Evolutionary conservation across 2,113 vertebrate genomes (phyloP), one percentile per base, ranked within the genome.

Genomic region (Pipa parva): DNA sequence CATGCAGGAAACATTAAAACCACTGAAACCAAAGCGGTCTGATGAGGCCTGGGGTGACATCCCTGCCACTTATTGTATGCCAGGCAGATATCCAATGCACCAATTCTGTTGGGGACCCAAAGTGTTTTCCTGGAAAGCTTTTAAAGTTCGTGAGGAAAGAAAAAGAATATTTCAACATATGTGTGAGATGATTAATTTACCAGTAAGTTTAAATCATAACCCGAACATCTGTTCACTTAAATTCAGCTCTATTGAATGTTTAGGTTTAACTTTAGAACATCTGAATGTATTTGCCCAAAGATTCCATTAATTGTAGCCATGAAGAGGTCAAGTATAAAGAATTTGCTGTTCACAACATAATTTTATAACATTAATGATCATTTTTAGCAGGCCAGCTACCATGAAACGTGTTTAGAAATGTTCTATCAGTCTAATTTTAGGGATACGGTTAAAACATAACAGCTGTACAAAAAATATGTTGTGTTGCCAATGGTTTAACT

Each of bases 21-120:
- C 25, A 50, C 25, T 50, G 28, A 63, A 63, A 63, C 49, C 27
- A 22, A 27, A 63, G 48, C 51, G 48, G 61, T 24, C 46, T 63
- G 48, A 48, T 28, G 33, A 51, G 29, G 21, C 25, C 37, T 52
- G 27, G 18, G 45, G 20, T 20, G 33, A 50, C 45, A 36, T 7
- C 45, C 28, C 17, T 1, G 26, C 46, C 15, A 18, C 15, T 1
- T n/a, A 42, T 17, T 36, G 10, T 12, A 36, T 36, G 33, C 33
- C 33, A 36, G 10, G 15, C 10, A 36, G 15, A 9, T 36, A 13
- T 42, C 13, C 39, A 18, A 12, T 13, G 6, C 10, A 12, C 2
- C 12, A 39, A 6, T 5, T 42, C 39, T n/a, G n/a, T n/a, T n/a
- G n/a, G n/a, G n/a, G n/a, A n/a, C n/a, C n/a, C n/a, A n/a, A n/a